Evolutionary conservation across 2,888 invertebrate genomes (phyloP), one percentile per base, ranked within the genome.

Genomic region (Pyrocoelia pectoralis): DNA sequence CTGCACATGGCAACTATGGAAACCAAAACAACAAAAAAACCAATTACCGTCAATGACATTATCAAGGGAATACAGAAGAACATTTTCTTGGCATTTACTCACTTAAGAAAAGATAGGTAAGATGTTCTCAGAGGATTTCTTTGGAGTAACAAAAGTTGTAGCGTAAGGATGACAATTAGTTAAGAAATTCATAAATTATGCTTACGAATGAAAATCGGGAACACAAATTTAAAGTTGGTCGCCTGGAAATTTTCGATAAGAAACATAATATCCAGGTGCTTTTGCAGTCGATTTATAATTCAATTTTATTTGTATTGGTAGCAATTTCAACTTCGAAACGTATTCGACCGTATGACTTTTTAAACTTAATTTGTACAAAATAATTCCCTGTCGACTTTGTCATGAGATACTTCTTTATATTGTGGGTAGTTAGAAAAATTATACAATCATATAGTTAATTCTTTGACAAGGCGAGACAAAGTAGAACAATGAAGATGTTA

Each of bases 161-260:
- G 56, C 41, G 54, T 38, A 55, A 56, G 56, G n/a, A 53, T 50
- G 54, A 60, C 61, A 61, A 61, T 65, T 65, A 65, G 61, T 53
- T 58, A 52, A 43, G 57, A 51, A 54, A 61, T 61, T 55, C 55
- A 61, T 69, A 70, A 69, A 72, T 68, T 65, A 68, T 68, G 69
- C 69, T 68, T 69, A 68, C 66, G 68, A 69, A 69, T 68, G 68
- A 69, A 69, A 66, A 72, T 70, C 68, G 66, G 64, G 33, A n/a
- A 65, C 67, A 56, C 58, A 58, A 71, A 67, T 64, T 63, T 56
- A 68, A 66, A 66, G 62, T 64, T 65, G 55, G 54, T 14, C 51
- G 61, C 61, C 69, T 69, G 69, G 49, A 57, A 64, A 63, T 65
- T 52, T 60, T 62, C 65, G 69, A 69, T 69, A 69, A 69, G 68